These are phyloP conservation scores for Pristionchus mayeri DNA, from an alignment of 2,888 invertebrate species.

Conservation along the genomic window DNA sequence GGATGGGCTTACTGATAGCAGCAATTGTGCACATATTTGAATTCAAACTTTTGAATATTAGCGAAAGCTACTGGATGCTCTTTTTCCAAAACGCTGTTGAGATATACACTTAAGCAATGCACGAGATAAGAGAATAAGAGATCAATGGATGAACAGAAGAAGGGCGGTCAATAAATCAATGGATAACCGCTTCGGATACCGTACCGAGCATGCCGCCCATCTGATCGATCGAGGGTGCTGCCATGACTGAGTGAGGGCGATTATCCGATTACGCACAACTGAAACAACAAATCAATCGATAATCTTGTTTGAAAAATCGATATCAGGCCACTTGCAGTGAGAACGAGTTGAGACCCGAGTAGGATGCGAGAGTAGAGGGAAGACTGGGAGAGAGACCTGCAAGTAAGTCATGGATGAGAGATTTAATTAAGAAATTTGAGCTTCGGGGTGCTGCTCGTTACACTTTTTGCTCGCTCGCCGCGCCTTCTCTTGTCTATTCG, in stretches of 20 bases:
- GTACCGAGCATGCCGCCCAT: slow-evolving; percentile 43
- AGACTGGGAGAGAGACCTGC: slow-evolving; percentile 39
- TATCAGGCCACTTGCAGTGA: slow-evolving; percentile 13
- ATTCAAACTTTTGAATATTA: too few species aligned
- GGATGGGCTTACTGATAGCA: too few species aligned
- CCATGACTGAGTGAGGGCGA: slow-evolving; percentile 43
- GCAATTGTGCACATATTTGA: too few species aligned
- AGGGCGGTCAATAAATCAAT: neutral
- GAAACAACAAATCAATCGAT: neutral
- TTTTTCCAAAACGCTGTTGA: too few species aligned
- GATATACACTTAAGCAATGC: too few species aligned
- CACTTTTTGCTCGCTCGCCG: neutral
- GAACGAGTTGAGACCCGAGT: slow-evolving; percentile 32
- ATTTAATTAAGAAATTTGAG: too few species aligned
- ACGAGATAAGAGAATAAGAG: too few species aligned
- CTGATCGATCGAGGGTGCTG: slow-evolving; percentile 29
- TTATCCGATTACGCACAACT: slow-evolving; percentile 39
- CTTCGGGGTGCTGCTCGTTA: neutral
- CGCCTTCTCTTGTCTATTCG: neutral
- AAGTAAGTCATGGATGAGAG: neutral
- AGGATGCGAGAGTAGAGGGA: slow-evolving; percentile 24
- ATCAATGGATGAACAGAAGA: too few species aligned
- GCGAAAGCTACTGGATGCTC: too few species aligned
- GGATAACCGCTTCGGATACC: neutral
- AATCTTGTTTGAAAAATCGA: neutral